Conservation (phyloP, 2,113 vertebrate species). For the Grallaria varia region DNA sequence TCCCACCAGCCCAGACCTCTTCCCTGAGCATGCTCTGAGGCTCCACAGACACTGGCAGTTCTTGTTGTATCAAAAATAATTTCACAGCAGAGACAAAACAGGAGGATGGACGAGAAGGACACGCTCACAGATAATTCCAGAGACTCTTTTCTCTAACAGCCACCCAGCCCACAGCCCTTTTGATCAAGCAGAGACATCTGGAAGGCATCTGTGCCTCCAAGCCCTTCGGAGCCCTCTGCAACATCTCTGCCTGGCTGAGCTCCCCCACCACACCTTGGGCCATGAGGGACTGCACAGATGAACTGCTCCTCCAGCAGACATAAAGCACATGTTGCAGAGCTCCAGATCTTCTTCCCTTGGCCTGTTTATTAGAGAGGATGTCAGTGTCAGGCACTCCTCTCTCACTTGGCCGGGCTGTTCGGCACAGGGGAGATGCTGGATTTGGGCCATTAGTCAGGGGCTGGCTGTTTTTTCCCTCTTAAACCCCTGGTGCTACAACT, state of each 20-base stretch:
- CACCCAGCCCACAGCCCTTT: not conserved
- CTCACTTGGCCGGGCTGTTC: not conserved
- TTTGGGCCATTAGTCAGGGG: not conserved
- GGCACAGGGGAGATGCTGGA: not conserved
- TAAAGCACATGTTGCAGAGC: not conserved
- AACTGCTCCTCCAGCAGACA: not conserved
- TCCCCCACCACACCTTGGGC: not conserved
- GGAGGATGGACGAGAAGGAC: not conserved
- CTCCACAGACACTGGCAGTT: not conserved
- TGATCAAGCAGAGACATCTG: not conserved
- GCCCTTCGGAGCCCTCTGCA: not conserved
- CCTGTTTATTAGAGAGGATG: not conserved
- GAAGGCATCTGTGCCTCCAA: not conserved
- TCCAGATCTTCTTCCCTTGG: not conserved
- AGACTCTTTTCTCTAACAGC: not conserved
- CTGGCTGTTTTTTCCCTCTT: not conserved
- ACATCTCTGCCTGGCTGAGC: not conserved
- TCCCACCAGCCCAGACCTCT: not conserved
- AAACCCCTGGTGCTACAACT: not conserved
- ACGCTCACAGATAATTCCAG: not conserved
- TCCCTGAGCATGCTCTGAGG: not conserved
- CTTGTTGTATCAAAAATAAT: not conserved
- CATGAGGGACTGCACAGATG: rapidly evolving
- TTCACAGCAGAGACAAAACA: not conserved
- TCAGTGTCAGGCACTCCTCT: not conserved